Conservation (phyloP, 2,113 vertebrate genomes). For the Osmerus eperlanus region DNA sequence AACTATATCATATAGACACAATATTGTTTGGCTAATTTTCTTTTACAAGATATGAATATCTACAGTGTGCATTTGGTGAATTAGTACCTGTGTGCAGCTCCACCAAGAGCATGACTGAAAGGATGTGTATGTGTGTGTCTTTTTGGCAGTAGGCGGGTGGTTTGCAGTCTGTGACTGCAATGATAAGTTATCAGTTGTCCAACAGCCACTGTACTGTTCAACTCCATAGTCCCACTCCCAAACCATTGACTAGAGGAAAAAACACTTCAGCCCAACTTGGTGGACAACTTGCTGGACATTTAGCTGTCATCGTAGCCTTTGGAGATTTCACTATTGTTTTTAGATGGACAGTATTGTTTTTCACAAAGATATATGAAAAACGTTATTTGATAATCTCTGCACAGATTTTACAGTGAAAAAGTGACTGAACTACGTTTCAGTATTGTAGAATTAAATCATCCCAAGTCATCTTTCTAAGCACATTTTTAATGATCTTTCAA, state of each 20-base stretch:
- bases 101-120: not conserved
- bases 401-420: no score
- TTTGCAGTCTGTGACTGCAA: constrained; percentile 50
- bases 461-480: no score
- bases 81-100: constrained; percentile 11
- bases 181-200: constrained; percentile 69
- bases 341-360: no score
- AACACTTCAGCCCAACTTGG: not conserved
- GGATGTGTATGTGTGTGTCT: not conserved
- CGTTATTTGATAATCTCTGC: no score
- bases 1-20: no score
- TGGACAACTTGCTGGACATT: not conserved
- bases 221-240: constrained; percentile 47
- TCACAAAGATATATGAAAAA: no score
- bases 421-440: no score
- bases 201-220: constrained; percentile 35
- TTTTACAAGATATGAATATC: no score
- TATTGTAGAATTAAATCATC: no score
- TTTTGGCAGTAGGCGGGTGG: constrained; percentile 55
- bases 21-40: no score
- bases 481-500: not conserved
- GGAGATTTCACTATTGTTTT: no score
- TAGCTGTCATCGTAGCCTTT: no score
- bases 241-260: not conserved
- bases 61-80: constrained; percentile 17